Conservation (phyloP, 1,140 invertebrate species). For the Lasaia peninsularis region DNA sequence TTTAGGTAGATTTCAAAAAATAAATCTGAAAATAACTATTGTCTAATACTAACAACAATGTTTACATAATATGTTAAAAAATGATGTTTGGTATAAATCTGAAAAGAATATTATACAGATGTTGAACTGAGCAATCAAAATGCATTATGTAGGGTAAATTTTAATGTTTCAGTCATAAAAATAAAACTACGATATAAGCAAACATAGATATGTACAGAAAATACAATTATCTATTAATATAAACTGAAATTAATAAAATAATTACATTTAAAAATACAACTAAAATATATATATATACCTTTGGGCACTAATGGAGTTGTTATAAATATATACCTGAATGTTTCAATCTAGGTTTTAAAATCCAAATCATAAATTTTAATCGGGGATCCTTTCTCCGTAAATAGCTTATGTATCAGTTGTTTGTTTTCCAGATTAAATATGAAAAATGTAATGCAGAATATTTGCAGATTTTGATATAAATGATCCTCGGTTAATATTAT, state of each 20-base stretch:
- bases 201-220: not conserved
- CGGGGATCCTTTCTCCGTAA: not conserved
- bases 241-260: not conserved
- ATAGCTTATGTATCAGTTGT: not conserved
- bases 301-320: not conserved
- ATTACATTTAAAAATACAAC: constrained; percentile 3
- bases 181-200: not conserved
- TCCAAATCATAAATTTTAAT: constrained; percentile 2
- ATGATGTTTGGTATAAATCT: not conserved
- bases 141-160: not conserved
- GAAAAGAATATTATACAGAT: not conserved
- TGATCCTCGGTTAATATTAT: not conserved
- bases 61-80: not conserved
- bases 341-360: not conserved
- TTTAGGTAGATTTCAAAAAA: not conserved
- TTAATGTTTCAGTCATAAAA: not conserved
- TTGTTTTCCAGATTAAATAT: not conserved
- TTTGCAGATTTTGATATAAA: not conserved
- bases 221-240: not conserved
- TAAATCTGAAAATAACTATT: constrained; percentile 4
- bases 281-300: not conserved
- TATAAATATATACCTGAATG: not conserved
- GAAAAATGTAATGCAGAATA: not conserved
- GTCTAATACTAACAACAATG: constrained; percentile 1
- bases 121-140: not conserved